A percentile compares a stretch with the other conserved stretches of the same genome.
These are phyloP conservation scores for Atherix ibis DNA, from an alignment of 2,888 invertebrate species.

Conservation along the genomic window DNA sequence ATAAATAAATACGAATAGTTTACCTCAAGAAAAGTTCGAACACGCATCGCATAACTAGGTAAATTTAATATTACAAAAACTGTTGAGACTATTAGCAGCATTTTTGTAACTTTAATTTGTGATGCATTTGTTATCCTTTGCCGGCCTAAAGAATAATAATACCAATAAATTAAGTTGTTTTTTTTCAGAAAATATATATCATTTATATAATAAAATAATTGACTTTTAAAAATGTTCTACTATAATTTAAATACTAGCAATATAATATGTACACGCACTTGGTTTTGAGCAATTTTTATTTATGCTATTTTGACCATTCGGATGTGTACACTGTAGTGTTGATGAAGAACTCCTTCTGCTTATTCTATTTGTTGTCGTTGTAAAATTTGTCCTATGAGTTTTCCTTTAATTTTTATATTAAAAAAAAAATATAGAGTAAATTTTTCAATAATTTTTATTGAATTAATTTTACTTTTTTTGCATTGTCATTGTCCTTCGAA, in stretches of 20 bases:
- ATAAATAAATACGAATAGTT: too few relatives aligned
- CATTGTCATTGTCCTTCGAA: constrained; percentile 30
- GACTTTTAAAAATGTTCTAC: too few relatives aligned
- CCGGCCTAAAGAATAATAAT: constrained; percentile 20
- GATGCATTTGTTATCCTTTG: constrained; percentile 33
- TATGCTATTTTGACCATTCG: constrained; percentile 20
- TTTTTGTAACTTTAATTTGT: constrained; percentile 60
- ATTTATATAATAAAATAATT: too few relatives aligned
- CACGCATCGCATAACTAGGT: constrained; percentile 56
- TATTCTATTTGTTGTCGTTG: constrained; percentile 14
- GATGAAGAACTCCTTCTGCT: constrained; percentile 21
- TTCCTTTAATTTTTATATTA: constrained; percentile 6
- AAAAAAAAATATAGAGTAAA: not conserved
- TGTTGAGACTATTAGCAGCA: constrained; percentile 66
- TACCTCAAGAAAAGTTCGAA: constrained; percentile 44
- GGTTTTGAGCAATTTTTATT: constrained; percentile 18
- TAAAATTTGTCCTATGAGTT: constrained; percentile 10
- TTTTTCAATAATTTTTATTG: not conserved
- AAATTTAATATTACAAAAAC: constrained; percentile 63
- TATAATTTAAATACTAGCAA: too few relatives aligned
- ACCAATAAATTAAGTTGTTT: too few relatives aligned
- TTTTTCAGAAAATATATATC: too few relatives aligned
- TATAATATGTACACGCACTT: constrained; percentile 19
- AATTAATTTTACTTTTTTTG: constrained; percentile 22
- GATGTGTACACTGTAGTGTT: constrained; percentile 18